Evolutionary conservation across 2,888 invertebrate genomes (phyloP), one percentile per base, ranked within the genome.

Genomic region (Antheraea yamamai): DNA sequence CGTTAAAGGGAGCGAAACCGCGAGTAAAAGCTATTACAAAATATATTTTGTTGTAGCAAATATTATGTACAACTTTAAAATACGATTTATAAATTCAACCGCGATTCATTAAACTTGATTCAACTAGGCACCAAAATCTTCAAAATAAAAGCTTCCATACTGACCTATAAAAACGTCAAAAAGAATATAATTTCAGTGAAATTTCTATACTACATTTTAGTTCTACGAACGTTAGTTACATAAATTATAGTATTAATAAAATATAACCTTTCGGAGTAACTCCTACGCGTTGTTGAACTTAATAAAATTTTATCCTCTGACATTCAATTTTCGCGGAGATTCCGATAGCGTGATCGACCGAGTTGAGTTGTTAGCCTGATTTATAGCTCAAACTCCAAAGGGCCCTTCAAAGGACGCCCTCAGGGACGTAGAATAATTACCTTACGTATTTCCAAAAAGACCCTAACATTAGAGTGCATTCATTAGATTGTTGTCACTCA

Each of bases 301-400:
- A 14, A 26, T 66, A 16, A 30, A 39, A 70, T n/a, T 70, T 70
- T n/a, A 66, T 30, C 2, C 39, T 39, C 39, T 39, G 18, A 68
- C 68, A 58, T 79, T 79, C 77, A 82, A 74, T 74, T 71, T 72
- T 79, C 79, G 76, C 76, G 77, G 78, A 75, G 79, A 83, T 81
- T 83, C 76, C 78, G 82, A 83, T 84, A 85, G 83, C 83, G 83
- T 84, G 82, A 88, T 87, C 83, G 80, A 81, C 79, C 82, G 82
- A 84, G 84, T 82, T 81, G 79, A 83, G 83, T 83, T 85, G 85
- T 91, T 91, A 90, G 82, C 85, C 84, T 91, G 90, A 93, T 93
- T 91, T 92, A 93, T 91, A 80, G 81, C 82, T 79, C 78, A 79
- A 81, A 80, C 83, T 81, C 84, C 80, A 81, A 77, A 82, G 79